phyloP scores from a whole-genome alignment of 2,797 vertebrate genomes.

The Semaprochilodus insignis region DNA sequence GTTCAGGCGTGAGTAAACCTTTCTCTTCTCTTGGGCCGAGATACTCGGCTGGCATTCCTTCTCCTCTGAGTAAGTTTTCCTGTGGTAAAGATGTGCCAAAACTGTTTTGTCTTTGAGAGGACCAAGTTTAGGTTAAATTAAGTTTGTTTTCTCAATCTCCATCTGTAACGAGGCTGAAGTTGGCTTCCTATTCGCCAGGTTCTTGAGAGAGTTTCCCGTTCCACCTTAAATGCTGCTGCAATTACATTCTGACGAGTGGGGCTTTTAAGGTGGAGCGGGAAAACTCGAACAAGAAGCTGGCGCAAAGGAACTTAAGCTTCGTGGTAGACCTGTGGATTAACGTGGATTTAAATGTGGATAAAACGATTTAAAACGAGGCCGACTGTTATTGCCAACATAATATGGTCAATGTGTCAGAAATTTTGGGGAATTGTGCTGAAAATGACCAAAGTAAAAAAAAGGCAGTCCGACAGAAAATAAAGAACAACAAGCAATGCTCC shows the following conservation, averaged over 20 bases:
- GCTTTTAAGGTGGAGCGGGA: too few species aligned
- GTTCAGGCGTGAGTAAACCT: slow-evolving; percentile 44
- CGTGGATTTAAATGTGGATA: background rate
- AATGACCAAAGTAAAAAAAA: background rate
- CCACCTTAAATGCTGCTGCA: too few species aligned
- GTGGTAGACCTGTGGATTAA: background rate
- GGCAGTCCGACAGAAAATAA: background rate
- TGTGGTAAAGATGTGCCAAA: background rate
- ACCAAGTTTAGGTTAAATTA: background rate
- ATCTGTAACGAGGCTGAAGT: background rate
- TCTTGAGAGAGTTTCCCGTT: too few species aligned
- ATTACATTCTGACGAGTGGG: too few species aligned
- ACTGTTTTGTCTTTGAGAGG: background rate
- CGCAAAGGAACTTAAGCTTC: too few species aligned
- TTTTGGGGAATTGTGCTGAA: background rate
- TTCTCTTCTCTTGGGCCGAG: too few species aligned
- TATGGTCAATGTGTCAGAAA: background rate
- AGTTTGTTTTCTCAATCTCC: background rate
- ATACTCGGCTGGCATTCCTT: too few species aligned
- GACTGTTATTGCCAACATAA: background rate
- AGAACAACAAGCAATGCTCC: too few species aligned
- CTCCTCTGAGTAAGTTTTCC: too few species aligned
- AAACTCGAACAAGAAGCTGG: too few species aligned
- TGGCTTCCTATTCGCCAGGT: background rate
- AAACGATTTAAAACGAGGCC: background rate